These are phyloP conservation scores for Microtus montanus DNA, from an alignment of 2,113 vertebrate genomes.

Conservation along the genomic window DNA sequence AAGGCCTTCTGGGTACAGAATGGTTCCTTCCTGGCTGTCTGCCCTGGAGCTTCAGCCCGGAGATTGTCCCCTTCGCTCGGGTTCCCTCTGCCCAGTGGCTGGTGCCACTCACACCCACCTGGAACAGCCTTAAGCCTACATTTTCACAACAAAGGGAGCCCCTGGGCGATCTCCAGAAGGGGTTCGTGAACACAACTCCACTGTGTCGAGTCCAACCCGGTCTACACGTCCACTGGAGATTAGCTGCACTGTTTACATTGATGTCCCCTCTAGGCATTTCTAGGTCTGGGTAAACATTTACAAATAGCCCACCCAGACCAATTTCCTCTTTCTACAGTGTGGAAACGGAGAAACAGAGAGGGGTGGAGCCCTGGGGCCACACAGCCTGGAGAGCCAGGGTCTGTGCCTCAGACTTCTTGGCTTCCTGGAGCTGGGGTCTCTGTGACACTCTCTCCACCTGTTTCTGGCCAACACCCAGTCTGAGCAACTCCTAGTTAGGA, in stretches of 20 bases:
- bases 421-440: too few species aligned
- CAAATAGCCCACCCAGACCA: constrained; percentile 1
- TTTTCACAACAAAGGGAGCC: neutral
- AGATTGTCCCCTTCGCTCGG: neutral
- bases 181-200: neutral
- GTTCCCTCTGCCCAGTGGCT: neutral
- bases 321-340: neutral
- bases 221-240: neutral
- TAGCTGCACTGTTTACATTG: neutral
- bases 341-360: neutral
- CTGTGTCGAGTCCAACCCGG: neutral
- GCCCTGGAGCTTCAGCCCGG: neutral
- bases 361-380: neutral
- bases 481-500: neutral
- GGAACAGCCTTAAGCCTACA: neutral
- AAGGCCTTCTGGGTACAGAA: neutral
- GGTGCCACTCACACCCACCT: neutral
- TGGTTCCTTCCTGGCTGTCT: neutral
- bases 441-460: neutral
- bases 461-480: neutral
- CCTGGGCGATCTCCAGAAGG: neutral
- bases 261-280: neutral
- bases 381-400: neutral
- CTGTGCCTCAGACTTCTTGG: neutral
- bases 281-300: constrained; percentile 46